Base-by-base conservation (phyloP, 2,888 invertebrate species). In the Agrotis segetum region DNA sequence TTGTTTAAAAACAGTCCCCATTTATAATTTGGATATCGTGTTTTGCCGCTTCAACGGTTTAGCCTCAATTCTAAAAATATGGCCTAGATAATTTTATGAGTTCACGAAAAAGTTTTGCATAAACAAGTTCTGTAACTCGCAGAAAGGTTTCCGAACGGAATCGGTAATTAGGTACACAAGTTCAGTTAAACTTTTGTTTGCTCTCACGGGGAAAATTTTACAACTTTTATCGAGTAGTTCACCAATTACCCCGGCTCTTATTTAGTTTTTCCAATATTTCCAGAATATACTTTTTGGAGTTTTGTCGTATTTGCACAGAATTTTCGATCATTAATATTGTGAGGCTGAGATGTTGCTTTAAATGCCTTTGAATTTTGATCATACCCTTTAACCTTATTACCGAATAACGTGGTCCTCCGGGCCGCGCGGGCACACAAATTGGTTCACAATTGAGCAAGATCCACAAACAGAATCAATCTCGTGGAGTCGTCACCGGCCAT, bases 101-200 rank as follows among this genome's bases (percentile, higher is more conserved):
- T 91, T 91, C 77, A 83, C 79, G 80, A 86, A 88, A 89, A 93
- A 91, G 85, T 92, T 91, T 82, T 56, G 29, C 71, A 78, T 85
- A 88, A 91, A 90, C 88, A 92, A 92, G 88, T 90, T 91, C 83
- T 74, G 83, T 83, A 89, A 89, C 87, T 88, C 81, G 72, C 76
- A 71, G 78, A 82, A 85, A 89, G 89, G 91, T 89, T 89, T 84
- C 87, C 83, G 84, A 88, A 87, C 85, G 84, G 89, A 91, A 93
- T 93, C 89, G 88, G 91, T 92, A 93, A 94, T 93, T 93, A 91
- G 90, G 88, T 88, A 88, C 88, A 90, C 87, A 90, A 89, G 86
- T 90, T 88, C 80, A 82, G 86, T 79, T 88, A 82, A 88, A 91
- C 87, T 90, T 89, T 87, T 88, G 89, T 91, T 90, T 88, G 85